Conservation (phyloP, 2,797 vertebrate genomes). For the Stomatorhinus walkeri region DNA sequence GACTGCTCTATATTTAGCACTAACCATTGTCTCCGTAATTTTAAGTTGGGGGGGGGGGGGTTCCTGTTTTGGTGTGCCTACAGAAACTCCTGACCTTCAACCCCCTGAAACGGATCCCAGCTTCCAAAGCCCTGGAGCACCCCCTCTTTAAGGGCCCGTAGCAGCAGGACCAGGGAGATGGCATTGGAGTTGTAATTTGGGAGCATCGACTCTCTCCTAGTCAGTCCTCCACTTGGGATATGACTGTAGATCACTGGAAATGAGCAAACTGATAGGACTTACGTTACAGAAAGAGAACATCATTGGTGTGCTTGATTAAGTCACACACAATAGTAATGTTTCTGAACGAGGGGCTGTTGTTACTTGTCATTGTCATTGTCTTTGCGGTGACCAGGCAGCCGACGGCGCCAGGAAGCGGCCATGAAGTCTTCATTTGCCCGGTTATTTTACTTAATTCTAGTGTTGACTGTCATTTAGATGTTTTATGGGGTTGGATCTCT, state of each 20-base stretch:
- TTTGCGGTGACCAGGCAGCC: too few relatives aligned
- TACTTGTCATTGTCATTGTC: neutral
- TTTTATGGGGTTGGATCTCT: neutral
- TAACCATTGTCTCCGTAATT: neutral
- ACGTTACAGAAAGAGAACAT: neutral
- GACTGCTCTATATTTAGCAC: neutral
- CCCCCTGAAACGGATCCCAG: conserved; percentile 55
- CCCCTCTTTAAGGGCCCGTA: conserved; percentile 50
- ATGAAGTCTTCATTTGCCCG: neutral
- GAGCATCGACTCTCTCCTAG: neutral
- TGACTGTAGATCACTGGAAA: neutral
- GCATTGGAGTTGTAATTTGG: neutral
- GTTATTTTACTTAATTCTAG: neutral
- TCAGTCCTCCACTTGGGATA: neutral
- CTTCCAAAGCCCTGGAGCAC: conserved; percentile 56
- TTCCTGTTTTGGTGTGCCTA: conserved; percentile 22
- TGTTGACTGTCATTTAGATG: neutral
- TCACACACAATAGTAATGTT: neutral
- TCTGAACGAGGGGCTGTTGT: neutral
- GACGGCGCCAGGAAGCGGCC: neutral
- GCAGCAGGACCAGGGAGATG: conserved; percentile 14
- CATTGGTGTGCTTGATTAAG: neutral
- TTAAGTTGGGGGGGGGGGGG: neutral
- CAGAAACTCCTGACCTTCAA: conserved; percentile 62
- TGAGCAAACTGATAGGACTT: neutral